These are phyloP conservation scores for Branchipolynoe longqiensis DNA, from an alignment of 2,888 invertebrate species.

Conservation along the genomic window DNA sequence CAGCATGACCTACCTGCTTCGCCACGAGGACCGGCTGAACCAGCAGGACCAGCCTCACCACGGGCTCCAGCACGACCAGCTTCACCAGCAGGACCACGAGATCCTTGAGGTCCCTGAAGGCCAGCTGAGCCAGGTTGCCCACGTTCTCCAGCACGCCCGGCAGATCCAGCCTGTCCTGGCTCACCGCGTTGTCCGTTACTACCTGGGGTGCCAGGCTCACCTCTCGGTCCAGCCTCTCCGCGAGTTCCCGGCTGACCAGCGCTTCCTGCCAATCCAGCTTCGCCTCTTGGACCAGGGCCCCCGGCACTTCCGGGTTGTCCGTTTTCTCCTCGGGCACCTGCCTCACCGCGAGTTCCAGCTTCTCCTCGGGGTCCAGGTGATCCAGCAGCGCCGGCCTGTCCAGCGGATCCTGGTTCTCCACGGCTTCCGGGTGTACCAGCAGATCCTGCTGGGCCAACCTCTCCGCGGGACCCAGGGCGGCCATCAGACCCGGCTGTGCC, in stretches of 20 bases:
- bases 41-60: constrained; percentile 55
- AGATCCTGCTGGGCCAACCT: constrained; percentile 57
- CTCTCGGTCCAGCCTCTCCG: no score
- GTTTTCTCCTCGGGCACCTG: background rate
- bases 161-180: no score
- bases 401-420: constrained; percentile 64
- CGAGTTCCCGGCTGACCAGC: no score
- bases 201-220: no score
- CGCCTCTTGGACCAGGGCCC: background rate
- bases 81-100: no score
- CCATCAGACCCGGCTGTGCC: constrained; percentile 58
- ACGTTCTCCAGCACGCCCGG: no score
- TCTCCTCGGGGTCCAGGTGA: constrained; percentile 54
- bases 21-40: constrained; percentile 60
- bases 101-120: no score
- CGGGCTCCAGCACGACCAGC: constrained; percentile 9
- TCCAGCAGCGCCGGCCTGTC: no score
- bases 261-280: constrained; percentile 56
- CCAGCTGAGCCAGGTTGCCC: no score
- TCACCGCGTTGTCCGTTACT: background rate
- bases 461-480: constrained; percentile 59
- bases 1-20: constrained; percentile 54
- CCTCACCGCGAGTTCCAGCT: constrained; percentile 57
- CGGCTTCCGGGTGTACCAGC: constrained; percentile 77
- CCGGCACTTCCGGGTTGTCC: background rate